Evolutionary conservation across 1,140 invertebrate genomes (phyloP).

Genomic region (Drosophila kurseongensis): DNA sequence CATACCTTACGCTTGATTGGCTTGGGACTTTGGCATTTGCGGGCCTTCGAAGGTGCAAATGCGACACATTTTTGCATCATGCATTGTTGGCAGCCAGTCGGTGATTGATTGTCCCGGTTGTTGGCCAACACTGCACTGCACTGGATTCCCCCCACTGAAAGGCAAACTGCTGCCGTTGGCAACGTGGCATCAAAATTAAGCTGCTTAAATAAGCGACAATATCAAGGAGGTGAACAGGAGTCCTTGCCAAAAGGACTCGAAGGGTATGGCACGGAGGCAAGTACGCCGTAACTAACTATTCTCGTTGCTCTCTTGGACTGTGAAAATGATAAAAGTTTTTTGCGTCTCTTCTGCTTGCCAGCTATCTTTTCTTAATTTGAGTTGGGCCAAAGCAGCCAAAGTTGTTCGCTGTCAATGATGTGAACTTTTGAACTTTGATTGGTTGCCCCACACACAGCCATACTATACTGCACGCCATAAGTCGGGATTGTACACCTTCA

Average conservation of each 20-base stretch:
- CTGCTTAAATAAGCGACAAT: constrained; percentile 43
- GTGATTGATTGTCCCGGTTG: constrained; percentile 62
- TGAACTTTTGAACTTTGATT: constrained; percentile 80
- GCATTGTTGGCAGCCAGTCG: constrained; percentile 48
- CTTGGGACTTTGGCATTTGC: constrained; percentile 54
- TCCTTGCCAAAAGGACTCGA: neutral
- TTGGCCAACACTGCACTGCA: neutral
- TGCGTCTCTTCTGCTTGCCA: constrained; percentile 38
- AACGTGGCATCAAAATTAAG: constrained; percentile 35
- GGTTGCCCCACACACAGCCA: constrained; percentile 40
- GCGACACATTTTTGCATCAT: constrained; percentile 61
- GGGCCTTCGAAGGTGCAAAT: constrained; percentile 5
- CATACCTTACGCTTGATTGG: constrained; percentile 74
- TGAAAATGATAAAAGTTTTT: constrained; percentile 77
- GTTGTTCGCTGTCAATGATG: constrained; percentile 71
- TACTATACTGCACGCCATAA: neutral
- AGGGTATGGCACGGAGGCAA: neutral
- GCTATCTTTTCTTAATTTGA: constrained; percentile 78
- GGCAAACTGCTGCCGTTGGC: constrained; percentile 8
- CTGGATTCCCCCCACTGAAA: neutral
- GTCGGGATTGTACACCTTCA: constrained; percentile 1
- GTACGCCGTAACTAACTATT: constrained; percentile 53
- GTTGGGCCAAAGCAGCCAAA: constrained; percentile 57
- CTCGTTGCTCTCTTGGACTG: constrained; percentile 50
- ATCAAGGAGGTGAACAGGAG: constrained; percentile 1